Evolutionary conservation across 2,797 vertebrate genomes (phyloP).

Genomic region (Limnodromus scolopaceus): DNA sequence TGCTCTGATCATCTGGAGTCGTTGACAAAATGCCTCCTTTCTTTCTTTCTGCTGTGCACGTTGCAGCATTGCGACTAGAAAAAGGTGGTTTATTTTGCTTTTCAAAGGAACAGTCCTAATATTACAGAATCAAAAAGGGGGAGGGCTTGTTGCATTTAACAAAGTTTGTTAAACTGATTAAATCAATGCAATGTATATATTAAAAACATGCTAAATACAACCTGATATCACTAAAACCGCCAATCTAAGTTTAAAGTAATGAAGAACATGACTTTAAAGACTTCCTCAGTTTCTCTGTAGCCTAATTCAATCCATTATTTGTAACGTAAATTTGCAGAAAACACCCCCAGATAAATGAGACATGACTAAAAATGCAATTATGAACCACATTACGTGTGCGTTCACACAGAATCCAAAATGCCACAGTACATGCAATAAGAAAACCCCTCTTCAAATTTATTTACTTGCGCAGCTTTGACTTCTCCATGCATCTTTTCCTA

Average conservation of each 20-base stretch:
- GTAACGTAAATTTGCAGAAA: background rate
- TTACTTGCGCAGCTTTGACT: background rate
- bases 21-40: background rate
- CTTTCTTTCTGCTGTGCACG: background rate
- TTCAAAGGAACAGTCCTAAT: background rate
- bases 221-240: background rate
- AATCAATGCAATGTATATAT: background rate
- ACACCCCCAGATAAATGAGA: background rate
- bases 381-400: background rate
- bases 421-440: background rate
- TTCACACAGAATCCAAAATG: background rate
- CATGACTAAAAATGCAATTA: background rate
- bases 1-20: background rate
- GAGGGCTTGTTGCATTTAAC: background rate
- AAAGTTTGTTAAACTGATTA: background rate
- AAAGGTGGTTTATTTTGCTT: background rate
- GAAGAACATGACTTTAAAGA: background rate
- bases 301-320: background rate
- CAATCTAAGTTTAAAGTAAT: background rate
- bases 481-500: background rate
- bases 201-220: background rate
- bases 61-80: background rate
- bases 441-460: background rate
- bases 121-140: background rate
- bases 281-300: background rate